These are phyloP conservation scores for Ctenomys sociabilis DNA, from an alignment of 2,113 vertebrate species.

Conservation along the genomic window DNA sequence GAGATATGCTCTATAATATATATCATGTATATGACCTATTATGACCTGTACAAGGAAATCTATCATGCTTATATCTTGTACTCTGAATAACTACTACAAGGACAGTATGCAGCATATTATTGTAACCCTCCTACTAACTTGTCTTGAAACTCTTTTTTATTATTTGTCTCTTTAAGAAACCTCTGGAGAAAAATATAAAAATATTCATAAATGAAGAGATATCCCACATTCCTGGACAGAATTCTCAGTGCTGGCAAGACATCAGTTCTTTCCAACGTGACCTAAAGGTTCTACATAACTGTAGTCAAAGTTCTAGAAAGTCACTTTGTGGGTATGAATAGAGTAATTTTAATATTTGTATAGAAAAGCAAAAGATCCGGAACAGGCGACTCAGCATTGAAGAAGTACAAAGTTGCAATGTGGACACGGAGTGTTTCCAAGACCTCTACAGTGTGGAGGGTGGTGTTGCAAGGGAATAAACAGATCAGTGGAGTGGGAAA, in stretches of 20 bases:
- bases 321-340: neutral
- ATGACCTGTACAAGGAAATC: neutral
- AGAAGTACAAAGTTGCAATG: neutral
- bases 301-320: neutral
- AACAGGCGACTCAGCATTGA: neutral
- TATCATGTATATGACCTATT: neutral
- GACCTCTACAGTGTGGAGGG: neutral
- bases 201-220: neutral
- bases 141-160: too few species aligned
- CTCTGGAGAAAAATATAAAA: neutral
- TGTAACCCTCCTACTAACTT: too few species aligned
- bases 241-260: neutral
- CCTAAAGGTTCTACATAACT: neutral
- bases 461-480: neutral
- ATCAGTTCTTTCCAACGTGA: neutral
- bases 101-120: too few species aligned
- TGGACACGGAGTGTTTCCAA: neutral
- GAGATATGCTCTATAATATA: neutral
- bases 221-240: neutral
- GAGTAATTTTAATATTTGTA: neutral
- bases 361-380: neutral
- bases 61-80: neutral
- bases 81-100: too few species aligned
- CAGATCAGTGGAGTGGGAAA: too few species aligned
- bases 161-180: neutral